Base-by-base conservation (phyloP, 1,140 invertebrate species). In the Pseudomyrmex flavicornis region DNA sequence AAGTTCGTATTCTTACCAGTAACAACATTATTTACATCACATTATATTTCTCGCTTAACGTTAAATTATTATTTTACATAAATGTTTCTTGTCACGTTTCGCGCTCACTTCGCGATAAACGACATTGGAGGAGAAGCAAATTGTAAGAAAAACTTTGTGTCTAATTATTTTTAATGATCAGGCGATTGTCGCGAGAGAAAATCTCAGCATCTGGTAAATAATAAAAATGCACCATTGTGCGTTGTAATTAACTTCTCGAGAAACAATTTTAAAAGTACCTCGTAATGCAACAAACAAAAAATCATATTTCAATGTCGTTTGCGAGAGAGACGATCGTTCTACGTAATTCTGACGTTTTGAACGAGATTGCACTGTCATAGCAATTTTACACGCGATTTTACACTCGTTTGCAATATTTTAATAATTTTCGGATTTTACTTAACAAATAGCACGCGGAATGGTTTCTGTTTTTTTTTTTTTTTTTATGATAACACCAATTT, bases 1-100 rank as follows among this genome's bases (percentile, higher is more conserved):
- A 73, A 61, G 62, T 80, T 72, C 3, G 50, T 65, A 74, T 56
- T 52, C 52, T 80, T 68, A 80, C 85, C 74, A 86, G 20, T 85
- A 68, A 68, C 5, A 35, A 26, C 26, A 26, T 35, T 35, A 35
- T 35, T 35, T 35, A 35, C 35, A 7, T 35, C 35, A 83, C n/a
- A 59, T 70, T 61, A 26, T 26, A 59, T 12, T n/a, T 80, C 44
- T 79, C 44, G 76, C 76, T 80, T 80, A 35, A 68, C 13, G 54
- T 79, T 48, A 77, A 86, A 66, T 82, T 68, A 82, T 85, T 48
- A 79, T 59, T 79, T 59, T 17, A 17, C 17, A 17, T 17, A 17
- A 17, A 70, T 2, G 3, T 22, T 68, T 44, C n/a, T 54, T 22
- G 56, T 12, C 61, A 56, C 61, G 48, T 62, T 54, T 15, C 17